Evolutionary conservation across 2,797 vertebrate species (phyloP), one percentile per base, ranked within the genome.

Genomic region (Malacoraja senta): DNA sequence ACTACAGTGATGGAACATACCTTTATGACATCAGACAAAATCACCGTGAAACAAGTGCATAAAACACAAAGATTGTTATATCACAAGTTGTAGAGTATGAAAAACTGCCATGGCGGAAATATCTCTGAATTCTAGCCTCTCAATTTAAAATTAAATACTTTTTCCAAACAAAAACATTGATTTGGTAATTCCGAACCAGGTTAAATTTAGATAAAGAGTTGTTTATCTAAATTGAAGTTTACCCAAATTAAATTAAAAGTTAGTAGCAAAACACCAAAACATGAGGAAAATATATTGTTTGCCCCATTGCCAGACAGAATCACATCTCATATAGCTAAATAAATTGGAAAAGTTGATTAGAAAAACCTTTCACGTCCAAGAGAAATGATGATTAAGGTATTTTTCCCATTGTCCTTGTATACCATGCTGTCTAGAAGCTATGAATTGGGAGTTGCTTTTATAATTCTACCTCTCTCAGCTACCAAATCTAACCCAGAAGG

Each of bases 21-120:
- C 90, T 74, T 92, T 92, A 53, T 92, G 71, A 76, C 90, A 92
- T 92, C 90, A 92, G 71, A 24, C 38, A 92, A 76, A 92, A 92
- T 92, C 35, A 92, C 35, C n/a, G 21, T 92, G 90, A 29, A 76
- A 15, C 29, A 65, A 9, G 38, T 35, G 29, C 29, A 86, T 86
- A 53, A 61, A 29, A 84, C 61, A 61, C 15, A 88, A 13, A 86
- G n/a, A 88, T 74, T 32, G 84, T 21, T 68, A 19, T 21, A 19
- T 32, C 61, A 21, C 35, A 29, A 61, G 29, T 63, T 65, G 61
- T 65, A 2, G 3, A 29, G 61, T 7, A 19, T 32, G 58, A n/a
- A 29, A 32, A 86, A n/a, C 83, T 8, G 10, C 63, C 58, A 32
- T 63, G 2, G 63, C 32, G n/a, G 12, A 65, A 86, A 68, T 88